phyloP scores from a whole-genome alignment of 2,888 invertebrate genomes.

The Onthophagus sagittarius region DNA sequence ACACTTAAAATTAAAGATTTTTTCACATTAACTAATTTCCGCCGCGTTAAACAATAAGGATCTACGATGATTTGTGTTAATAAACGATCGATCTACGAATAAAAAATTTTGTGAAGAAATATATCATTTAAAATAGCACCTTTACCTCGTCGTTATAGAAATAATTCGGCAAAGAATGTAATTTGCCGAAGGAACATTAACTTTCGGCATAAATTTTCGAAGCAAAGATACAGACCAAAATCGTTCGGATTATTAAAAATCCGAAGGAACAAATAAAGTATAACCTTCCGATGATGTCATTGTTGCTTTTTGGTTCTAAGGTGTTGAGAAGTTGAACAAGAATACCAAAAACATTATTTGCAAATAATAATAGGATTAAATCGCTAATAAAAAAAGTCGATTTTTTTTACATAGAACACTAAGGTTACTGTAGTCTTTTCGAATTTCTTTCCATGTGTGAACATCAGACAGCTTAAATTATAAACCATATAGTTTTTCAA shows the following conservation, averaged over 20 bases:
- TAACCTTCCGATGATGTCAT: slow-evolving; percentile 8
- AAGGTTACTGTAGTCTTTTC: slow-evolving; percentile 12
- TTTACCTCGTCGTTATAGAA: too few species aligned
- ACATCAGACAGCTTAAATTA: not conserved
- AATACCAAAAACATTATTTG: slow-evolving; percentile 16
- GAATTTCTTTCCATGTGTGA: slow-evolving; percentile 5
- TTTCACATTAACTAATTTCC: slow-evolving; percentile 18
- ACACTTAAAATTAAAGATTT: slow-evolving; percentile 26
- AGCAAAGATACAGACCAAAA: too few species aligned
- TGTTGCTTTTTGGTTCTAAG: slow-evolving; percentile 7
- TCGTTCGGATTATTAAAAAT: too few species aligned
- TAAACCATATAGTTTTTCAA: not conserved
- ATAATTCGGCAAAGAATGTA: too few species aligned
- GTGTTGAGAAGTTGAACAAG: slow-evolving; percentile 16
- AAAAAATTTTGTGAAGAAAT: too few species aligned
- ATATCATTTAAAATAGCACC: too few species aligned
- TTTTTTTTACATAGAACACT: slow-evolving; percentile 5
- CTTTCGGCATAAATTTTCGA: too few species aligned
- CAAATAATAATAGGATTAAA: slow-evolving; percentile 15
- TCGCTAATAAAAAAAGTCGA: slow-evolving; percentile 8
- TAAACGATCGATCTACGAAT: too few species aligned
- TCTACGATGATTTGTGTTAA: too few species aligned
- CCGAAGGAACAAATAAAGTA: slow-evolving; percentile 18
- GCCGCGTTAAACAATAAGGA: slow-evolving; percentile 31
- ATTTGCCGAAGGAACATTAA: too few species aligned